Evolutionary conservation across 2,888 invertebrate species (phyloP).

Genomic region (Ditylenchus weischeri): DNA sequence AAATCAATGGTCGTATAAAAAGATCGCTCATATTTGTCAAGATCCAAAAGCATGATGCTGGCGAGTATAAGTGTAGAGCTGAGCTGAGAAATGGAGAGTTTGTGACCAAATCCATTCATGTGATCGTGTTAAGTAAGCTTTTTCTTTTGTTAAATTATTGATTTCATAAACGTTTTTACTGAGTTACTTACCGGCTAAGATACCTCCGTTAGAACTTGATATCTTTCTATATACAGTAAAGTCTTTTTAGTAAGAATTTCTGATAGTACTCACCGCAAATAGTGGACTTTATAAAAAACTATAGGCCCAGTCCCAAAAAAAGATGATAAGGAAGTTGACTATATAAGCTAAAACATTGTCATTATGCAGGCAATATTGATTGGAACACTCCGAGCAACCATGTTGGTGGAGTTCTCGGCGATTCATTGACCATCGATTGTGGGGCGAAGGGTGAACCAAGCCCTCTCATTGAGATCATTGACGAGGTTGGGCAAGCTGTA

Average conservation of each 20-base stretch:
- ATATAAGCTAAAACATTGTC: too few species aligned
- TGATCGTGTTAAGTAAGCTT: conserved; percentile 11
- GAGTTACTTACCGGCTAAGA: too few species aligned
- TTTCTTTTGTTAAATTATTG: too few species aligned
- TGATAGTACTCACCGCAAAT: too few species aligned
- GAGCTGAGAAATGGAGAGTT: conserved; percentile 14
- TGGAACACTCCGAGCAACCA: conserved; percentile 40
- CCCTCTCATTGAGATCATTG: conserved; percentile 42
- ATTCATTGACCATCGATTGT: conserved; percentile 51
- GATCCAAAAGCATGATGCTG: conserved; percentile 14
- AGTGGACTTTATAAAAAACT: too few species aligned
- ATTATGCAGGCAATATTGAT: conserved; percentile 38
- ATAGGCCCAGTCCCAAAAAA: too few species aligned
- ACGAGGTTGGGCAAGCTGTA: conserved; percentile 31
- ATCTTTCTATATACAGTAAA: too few species aligned
- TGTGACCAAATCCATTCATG: conserved; percentile 13
- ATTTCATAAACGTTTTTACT: too few species aligned
- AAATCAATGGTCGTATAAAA: conserved; percentile 1
- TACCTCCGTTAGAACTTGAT: too few species aligned
- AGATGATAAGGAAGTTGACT: too few species aligned
- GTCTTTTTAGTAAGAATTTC: too few species aligned
- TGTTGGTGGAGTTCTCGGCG: conserved; percentile 46
- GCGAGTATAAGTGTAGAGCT: conserved; percentile 16
- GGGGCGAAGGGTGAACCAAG: conserved; percentile 39
- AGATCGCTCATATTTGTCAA: conserved; percentile 12